Evolutionary conservation across 2,113 vertebrate genomes (phyloP).

Genomic region (Orthonyx spaldingii): DNA sequence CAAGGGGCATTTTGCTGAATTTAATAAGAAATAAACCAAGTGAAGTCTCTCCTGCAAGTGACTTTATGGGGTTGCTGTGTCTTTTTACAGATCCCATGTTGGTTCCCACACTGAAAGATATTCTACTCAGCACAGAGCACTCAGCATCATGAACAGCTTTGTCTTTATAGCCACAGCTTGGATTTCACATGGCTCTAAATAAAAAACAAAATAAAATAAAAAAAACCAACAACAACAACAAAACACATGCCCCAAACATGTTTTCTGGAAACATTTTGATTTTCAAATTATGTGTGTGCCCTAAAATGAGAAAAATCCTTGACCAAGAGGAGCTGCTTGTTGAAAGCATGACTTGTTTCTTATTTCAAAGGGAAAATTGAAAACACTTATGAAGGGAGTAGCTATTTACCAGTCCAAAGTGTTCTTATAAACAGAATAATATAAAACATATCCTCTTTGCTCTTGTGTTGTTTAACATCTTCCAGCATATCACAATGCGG

Average conservation of each 20-base stretch:
- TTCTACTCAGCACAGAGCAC: neutral
- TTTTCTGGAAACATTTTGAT: neutral
- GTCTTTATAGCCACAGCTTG: neutral
- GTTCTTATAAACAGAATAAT: conserved; percentile 63
- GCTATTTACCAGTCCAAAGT: conserved; percentile 16
- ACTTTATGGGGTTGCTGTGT: neutral
- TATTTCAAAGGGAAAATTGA: conserved; percentile 53
- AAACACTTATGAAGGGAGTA: conserved; percentile 38
- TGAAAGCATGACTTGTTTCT: neutral
- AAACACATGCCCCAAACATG: neutral
- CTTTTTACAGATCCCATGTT: neutral
- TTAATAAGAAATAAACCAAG: neutral
- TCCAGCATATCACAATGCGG: neutral
- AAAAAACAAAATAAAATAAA: neutral
- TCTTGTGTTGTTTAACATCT: neutral
- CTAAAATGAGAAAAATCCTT: neutral
- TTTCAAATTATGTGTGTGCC: neutral
- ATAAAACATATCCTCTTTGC: conserved; percentile 27
- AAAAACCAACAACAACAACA: neutral
- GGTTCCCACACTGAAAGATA: neutral
- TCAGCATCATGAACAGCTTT: neutral
- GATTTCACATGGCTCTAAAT: neutral
- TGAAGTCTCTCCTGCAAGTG: neutral
- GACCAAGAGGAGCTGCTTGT: neutral
- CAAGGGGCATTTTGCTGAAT: neutral